A percentile compares a stretch with the other conserved stretches of the same genome.
phyloP scores from a whole-genome alignment of 2,888 invertebrate species.

The Aspidapion aeneum region DNA sequence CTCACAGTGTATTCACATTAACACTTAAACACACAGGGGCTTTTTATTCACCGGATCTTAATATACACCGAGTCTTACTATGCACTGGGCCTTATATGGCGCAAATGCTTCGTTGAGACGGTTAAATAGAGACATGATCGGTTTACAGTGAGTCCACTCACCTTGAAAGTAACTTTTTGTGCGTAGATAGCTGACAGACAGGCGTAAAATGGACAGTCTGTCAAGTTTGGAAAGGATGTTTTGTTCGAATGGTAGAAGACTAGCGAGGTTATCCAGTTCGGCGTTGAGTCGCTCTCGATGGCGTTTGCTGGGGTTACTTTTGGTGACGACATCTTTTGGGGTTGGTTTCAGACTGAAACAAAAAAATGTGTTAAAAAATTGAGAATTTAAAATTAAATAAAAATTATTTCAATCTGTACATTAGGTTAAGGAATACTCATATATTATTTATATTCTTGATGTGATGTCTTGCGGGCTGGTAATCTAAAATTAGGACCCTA shows the following conservation, averaged over 20 bases:
- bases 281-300: constrained; percentile 97
- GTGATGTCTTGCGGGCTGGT: neutral
- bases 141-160: too few relatives aligned
- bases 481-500: too few relatives aligned
- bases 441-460: constrained; percentile 22
- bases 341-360: constrained; percentile 87
- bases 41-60: too few relatives aligned
- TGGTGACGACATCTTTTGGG: constrained; percentile 91
- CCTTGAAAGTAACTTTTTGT: constrained; percentile 99
- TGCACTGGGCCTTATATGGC: too few relatives aligned
- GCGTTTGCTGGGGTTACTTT: constrained; percentile 97
- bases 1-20: too few relatives aligned
- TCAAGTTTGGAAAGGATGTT: constrained; percentile 97
- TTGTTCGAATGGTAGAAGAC: constrained; percentile 93
- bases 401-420: too few relatives aligned
- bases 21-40: too few relatives aligned
- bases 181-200: constrained; percentile 97
- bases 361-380: constrained; percentile 36
- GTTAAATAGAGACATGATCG: too few relatives aligned
- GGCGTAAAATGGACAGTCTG: constrained; percentile 93
- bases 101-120: too few relatives aligned
- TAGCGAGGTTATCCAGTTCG: constrained; percentile 95
- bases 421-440: constrained; percentile 22
- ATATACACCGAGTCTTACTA: too few relatives aligned
- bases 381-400: too few relatives aligned